phyloP scores from a whole-genome alignment of 2,113 vertebrate species.

The Alces alces region DNA sequence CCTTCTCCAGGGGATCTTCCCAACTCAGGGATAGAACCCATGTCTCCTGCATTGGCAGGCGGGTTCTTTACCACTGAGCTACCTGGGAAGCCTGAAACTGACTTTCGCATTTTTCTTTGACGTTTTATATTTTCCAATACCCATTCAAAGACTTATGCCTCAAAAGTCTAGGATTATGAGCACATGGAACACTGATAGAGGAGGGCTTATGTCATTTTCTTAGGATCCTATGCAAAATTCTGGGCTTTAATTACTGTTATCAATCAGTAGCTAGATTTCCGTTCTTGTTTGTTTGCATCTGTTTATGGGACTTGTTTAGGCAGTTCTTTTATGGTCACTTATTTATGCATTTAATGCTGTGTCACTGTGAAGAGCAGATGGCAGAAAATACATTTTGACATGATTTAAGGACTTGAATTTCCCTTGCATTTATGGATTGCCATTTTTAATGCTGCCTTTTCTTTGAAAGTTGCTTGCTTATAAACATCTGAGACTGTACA shows the following conservation, averaged over 20 bases:
- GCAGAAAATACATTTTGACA: constrained; percentile 10
- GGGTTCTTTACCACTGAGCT: not conserved
- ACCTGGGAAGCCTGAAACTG: not conserved
- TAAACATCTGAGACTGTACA: constrained; percentile 28
- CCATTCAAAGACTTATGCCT: not conserved
- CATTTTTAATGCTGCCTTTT: not conserved
- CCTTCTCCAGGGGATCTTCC: not conserved
- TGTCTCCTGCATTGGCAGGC: not conserved
- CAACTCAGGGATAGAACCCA: not conserved
- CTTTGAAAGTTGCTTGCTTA: constrained; percentile 40
- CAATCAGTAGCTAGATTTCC: constrained; percentile 25
- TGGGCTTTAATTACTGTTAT: constrained; percentile 1
- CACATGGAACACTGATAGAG: not conserved
- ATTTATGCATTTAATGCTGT: constrained; percentile 30
- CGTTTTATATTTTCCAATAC: constrained; percentile 19
- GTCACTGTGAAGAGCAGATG: constrained; percentile 24
- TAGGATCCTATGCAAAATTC: not conserved
- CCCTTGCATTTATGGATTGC: constrained; percentile 48
- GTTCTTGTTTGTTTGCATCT: constrained; percentile 26
- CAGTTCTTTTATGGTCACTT: not conserved
- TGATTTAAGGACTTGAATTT: not conserved
- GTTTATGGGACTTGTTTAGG: not conserved
- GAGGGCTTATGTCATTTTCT: not conserved
- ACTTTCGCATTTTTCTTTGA: not conserved
- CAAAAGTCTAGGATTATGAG: not conserved